A percentile compares a stretch with the other conserved stretches of the same genome.
Evolutionary conservation across 2,113 vertebrate species (phyloP).

Genomic region (Reinhardtius hippoglossoides): DNA sequence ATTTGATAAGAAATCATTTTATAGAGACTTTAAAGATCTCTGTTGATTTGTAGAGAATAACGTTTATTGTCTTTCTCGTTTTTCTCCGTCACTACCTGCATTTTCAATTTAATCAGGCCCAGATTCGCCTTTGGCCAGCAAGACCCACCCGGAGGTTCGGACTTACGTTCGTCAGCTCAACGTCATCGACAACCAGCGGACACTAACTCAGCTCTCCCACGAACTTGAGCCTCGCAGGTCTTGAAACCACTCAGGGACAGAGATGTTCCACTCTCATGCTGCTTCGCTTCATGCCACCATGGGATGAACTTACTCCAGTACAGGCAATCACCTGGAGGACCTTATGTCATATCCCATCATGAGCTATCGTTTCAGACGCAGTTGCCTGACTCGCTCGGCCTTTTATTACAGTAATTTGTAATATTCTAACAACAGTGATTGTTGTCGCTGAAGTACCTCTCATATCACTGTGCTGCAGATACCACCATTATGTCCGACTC

Average conservation of each 20-base stretch:
- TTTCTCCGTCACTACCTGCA: not conserved
- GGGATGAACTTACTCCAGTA: slow-evolving; percentile 29
- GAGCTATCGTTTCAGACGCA: slow-evolving; percentile 51
- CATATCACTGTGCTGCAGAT: slow-evolving; percentile 54
- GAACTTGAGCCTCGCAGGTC: slow-evolving; percentile 93
- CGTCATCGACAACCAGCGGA: slow-evolving; percentile 99
- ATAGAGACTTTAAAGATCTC: not conserved
- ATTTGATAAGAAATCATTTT: not conserved
- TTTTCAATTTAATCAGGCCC: slow-evolving; percentile 81
- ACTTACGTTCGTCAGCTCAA: slow-evolving; percentile 94
- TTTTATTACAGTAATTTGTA: slow-evolving; percentile 61
- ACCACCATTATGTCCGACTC: slow-evolving; percentile 45
- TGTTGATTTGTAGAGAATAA: not conserved
- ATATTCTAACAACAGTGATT: slow-evolving; percentile 33
- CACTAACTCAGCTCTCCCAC: slow-evolving; percentile 95
- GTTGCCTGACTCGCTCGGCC: slow-evolving; percentile 40
- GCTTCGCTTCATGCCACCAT: slow-evolving; percentile 37
- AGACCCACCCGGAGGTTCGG: slow-evolving; percentile 94
- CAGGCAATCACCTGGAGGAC: slow-evolving; percentile 47
- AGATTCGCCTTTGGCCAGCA: slow-evolving; percentile 90
- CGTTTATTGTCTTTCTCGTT: not conserved
- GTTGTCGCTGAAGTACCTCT: slow-evolving; percentile 54
- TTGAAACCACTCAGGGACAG: slow-evolving; percentile 79
- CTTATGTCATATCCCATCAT: slow-evolving; percentile 38
- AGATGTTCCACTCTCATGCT: slow-evolving; percentile 76